Percentiles rank a stretch among this genome's conserved stretches.
Evolutionary conservation across 2,888 invertebrate species (phyloP).

Genomic region (Malthinus flaveolus): DNA sequence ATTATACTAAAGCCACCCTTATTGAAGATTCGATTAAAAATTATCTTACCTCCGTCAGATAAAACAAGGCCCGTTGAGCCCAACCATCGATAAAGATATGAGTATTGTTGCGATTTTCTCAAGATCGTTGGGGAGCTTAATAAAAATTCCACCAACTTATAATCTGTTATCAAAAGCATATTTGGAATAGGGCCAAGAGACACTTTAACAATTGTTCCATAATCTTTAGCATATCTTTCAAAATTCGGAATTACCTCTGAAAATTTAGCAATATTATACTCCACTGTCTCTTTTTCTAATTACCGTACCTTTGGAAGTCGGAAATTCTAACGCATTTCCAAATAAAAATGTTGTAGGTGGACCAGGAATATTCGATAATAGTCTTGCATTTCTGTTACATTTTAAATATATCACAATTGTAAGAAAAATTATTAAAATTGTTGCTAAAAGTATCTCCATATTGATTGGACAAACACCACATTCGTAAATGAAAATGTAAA

Average conservation of each 20-base stretch:
- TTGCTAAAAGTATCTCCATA: too few species aligned
- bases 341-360: slow-evolving; percentile 40
- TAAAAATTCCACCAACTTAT: slow-evolving; percentile 27
- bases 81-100: slow-evolving; percentile 48
- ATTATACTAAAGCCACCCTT: not conserved
- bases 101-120: slow-evolving; percentile 47
- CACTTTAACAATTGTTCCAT: slow-evolving; percentile 9
- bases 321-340: slow-evolving; percentile 14
- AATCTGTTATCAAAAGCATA: slow-evolving; percentile 9
- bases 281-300: too few species aligned
- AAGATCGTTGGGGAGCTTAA: slow-evolving; percentile 42
- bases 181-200: not conserved
- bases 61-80: slow-evolving; percentile 28
- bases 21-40: not conserved
- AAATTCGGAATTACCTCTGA: slow-evolving; percentile 22
- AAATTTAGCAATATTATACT: too few species aligned
- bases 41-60: not conserved
- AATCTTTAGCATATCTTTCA: not conserved
- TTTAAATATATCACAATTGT: too few species aligned
- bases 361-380: slow-evolving; percentile 36
- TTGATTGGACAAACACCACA: too few species aligned
- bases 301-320: slow-evolving; percentile 9
- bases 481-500: too few species aligned
- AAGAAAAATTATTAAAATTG: too few species aligned
- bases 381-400: slow-evolving; percentile 1